Evolutionary conservation across 2,797 vertebrate genomes (phyloP).

Genomic region (Acanthurus tractus): DNA sequence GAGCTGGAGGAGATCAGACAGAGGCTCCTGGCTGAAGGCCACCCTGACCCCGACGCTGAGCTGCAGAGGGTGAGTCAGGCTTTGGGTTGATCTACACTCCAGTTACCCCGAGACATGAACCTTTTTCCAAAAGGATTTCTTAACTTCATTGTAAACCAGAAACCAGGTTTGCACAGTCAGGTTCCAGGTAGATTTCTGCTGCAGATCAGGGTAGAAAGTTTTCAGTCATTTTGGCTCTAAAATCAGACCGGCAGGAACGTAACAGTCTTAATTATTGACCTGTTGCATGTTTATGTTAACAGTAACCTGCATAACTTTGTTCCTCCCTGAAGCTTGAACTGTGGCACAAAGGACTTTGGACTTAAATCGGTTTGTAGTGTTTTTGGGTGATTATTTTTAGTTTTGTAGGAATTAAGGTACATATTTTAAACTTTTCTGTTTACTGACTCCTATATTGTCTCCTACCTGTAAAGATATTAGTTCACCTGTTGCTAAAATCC

Average conservation of each 20-base stretch:
- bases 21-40: conserved; percentile 96
- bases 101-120: background rate
- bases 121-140: background rate
- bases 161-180: background rate
- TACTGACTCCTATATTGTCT: background rate
- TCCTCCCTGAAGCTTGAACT: too few relatives aligned
- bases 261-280: background rate
- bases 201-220: background rate
- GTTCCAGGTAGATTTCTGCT: background rate
- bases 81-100: background rate
- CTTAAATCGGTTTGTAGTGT: too few relatives aligned
- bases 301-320: background rate
- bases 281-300: background rate
- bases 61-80: conserved; percentile 91
- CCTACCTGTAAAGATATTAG: background rate
- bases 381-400: background rate
- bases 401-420: background rate
- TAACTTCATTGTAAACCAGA: background rate
- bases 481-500: background rate
- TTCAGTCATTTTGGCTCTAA: background rate
- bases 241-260: background rate
- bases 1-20: conserved; percentile 98
- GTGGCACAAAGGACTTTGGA: too few relatives aligned
- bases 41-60: conserved; percentile 98
- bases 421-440: background rate